Conservation (phyloP, 2,888 invertebrate genomes). For the Cremastobaeus sp. region DNA sequence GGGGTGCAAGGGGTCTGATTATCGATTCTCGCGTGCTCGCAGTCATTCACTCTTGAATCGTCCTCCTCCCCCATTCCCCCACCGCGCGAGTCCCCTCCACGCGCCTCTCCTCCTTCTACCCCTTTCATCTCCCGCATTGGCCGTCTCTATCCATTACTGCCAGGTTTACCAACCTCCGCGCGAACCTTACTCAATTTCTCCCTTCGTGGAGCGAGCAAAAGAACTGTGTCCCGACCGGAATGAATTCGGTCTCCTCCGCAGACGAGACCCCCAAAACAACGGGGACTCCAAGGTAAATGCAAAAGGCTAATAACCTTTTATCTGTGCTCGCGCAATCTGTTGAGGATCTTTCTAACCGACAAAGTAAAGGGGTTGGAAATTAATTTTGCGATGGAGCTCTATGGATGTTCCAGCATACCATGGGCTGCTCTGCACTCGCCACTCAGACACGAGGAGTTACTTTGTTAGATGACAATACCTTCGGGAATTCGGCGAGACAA, state of each 20-base stretch:
- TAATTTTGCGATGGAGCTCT: slow-evolving; percentile 28
- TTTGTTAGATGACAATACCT: slow-evolving; percentile 4
- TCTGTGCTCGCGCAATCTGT: slow-evolving; percentile 31
- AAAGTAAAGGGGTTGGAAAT: slow-evolving; percentile 20
- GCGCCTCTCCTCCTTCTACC: slow-evolving; percentile 32
- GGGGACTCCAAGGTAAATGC: slow-evolving; percentile 17
- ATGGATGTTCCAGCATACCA: slow-evolving; percentile 1
- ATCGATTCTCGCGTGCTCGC: slow-evolving; percentile 75
- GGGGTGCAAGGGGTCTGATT: slow-evolving; percentile 72
- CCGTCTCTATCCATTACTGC: slow-evolving; percentile 25
- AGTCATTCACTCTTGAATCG: slow-evolving; percentile 69
- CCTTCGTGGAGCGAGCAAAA: slow-evolving; percentile 6
- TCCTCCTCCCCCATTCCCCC: slow-evolving; percentile 39
- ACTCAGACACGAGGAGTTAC: not conserved
- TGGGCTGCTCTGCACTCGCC: not conserved
- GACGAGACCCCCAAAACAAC: slow-evolving; percentile 14
- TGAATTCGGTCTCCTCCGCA: not conserved
- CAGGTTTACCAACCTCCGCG: slow-evolving; percentile 51
- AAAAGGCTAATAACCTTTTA: slow-evolving; percentile 49
- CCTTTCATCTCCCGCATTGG: slow-evolving; percentile 34
- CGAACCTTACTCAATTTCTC: slow-evolving; percentile 31
- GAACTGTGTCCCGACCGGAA: slow-evolving; percentile 11
- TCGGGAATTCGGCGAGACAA: slow-evolving; percentile 1
- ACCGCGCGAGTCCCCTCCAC: slow-evolving; percentile 29
- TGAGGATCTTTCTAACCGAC: slow-evolving; percentile 13